Percentiles rank a stretch among this genome's conserved stretches.
phyloP scores from a whole-genome alignment of 2,797 vertebrate species.

The Coregonus sp. region DNA sequence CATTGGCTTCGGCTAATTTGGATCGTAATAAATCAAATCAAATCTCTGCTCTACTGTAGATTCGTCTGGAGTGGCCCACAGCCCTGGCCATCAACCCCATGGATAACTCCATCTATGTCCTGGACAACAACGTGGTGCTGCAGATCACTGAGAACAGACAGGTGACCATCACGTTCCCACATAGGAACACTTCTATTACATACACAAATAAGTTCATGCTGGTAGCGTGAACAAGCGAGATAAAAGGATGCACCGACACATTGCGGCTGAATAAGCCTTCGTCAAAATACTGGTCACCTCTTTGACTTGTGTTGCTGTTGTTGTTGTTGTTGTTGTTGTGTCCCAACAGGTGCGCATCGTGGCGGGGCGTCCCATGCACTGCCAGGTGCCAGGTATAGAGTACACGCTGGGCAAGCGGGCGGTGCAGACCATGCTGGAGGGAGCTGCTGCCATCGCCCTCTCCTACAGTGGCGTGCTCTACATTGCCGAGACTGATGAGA shows the following conservation, averaged over 20 bases:
- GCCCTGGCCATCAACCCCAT: slow-evolving; percentile 97
- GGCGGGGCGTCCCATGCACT: slow-evolving; percentile 95
- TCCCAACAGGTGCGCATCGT: slow-evolving; percentile 87
- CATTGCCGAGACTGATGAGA: slow-evolving; percentile 95
- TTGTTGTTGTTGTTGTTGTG: background rate
- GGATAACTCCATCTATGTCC: slow-evolving; percentile 97
- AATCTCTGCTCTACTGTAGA: slow-evolving; percentile 65
- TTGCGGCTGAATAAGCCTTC: too few species aligned
- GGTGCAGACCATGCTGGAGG: slow-evolving; percentile 92
- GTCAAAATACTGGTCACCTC: too few species aligned
- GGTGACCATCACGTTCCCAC: slow-evolving; percentile 39
- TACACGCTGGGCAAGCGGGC: slow-evolving; percentile 89
- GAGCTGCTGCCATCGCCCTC: slow-evolving; percentile 90
- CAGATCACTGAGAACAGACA: slow-evolving; percentile 96
- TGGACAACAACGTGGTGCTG: slow-evolving; percentile 97
- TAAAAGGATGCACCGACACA: too few species aligned
- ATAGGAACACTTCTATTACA: background rate
- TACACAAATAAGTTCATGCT: background rate
- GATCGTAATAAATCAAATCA: background rate
- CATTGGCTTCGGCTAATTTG: too few species aligned
- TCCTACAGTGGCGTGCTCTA: slow-evolving; percentile 95
- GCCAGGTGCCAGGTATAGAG: slow-evolving; percentile 94
- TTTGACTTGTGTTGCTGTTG: background rate
- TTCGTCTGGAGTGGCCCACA: slow-evolving; percentile 96
- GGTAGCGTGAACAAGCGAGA: too few species aligned